Evolutionary conservation across 1,140 invertebrate species (phyloP).

Genomic region (Drosophila parabipectinata): DNA sequence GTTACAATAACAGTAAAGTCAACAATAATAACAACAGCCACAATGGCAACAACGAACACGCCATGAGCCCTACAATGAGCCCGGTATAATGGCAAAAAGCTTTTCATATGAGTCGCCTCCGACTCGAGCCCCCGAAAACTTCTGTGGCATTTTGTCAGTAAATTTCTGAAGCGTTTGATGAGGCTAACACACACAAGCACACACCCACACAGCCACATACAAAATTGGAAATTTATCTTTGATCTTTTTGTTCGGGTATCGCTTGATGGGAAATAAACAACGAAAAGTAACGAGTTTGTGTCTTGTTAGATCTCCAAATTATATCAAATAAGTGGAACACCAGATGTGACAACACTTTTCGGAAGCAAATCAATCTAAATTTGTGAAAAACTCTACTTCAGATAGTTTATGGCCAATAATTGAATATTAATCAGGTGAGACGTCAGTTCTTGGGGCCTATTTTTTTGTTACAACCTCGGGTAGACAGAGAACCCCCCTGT

Average conservation of each 20-base stretch:
- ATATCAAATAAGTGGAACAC: constrained; percentile 21
- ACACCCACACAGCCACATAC: constrained; percentile 18
- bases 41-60: constrained; percentile 41
- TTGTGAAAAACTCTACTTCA: not conserved
- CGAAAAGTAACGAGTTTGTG: constrained; percentile 40
- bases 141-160: constrained; percentile 62
- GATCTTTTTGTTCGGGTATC: constrained; percentile 72
- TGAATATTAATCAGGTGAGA: constrained; percentile 60
- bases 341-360: not conserved
- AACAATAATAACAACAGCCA: constrained; percentile 72
- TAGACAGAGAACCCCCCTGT: constrained; percentile 36
- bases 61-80: constrained; percentile 52
- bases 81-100: constrained; percentile 71
- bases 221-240: constrained; percentile 81
- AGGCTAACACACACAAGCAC: constrained; percentile 37
- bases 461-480: not conserved
- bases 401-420: constrained; percentile 55
- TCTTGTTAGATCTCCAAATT: constrained; percentile 29
- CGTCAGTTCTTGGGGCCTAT: no score
- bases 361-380: constrained; percentile 24
- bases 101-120: constrained; percentile 62
- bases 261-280: constrained; percentile 64
- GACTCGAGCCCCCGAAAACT: not conserved
- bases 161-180: constrained; percentile 70
- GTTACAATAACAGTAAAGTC: constrained; percentile 78